A percentile compares a stretch with the other conserved stretches of the same genome.
Evolutionary conservation across 1,140 invertebrate genomes (phyloP).

Genomic region (Sitodiplosis mosellana): DNA sequence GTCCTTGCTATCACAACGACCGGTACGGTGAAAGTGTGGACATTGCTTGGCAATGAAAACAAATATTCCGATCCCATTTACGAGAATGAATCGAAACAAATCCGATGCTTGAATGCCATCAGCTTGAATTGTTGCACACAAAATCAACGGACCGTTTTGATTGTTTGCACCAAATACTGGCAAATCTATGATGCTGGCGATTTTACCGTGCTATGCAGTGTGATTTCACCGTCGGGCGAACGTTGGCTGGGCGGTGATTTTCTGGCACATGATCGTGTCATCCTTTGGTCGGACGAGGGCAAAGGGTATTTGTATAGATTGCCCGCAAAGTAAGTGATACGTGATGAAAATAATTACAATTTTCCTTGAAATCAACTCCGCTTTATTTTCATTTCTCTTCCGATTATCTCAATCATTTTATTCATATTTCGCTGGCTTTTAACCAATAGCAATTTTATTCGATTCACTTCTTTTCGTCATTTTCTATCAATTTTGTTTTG

Average conservation of each 20-base stretch:
- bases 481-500: background rate
- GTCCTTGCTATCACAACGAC: constrained; percentile 90
- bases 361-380: background rate
- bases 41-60: constrained; percentile 70
- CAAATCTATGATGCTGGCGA: constrained; percentile 82
- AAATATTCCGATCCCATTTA: constrained; percentile 74
- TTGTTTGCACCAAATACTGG: constrained; percentile 94
- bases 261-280: constrained; percentile 68
- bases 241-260: constrained; percentile 92
- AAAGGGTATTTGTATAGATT: constrained; percentile 88
- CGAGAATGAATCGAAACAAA: constrained; percentile 96
- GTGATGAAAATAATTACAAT: background rate
- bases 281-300: constrained; percentile 86
- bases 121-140: constrained; percentile 85
- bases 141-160: constrained; percentile 90
- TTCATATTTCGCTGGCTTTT: no score
- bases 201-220: constrained; percentile 83
- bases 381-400: background rate
- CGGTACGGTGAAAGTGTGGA: constrained; percentile 97
- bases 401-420: background rate
- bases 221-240: constrained; percentile 63
- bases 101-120: constrained; percentile 82
- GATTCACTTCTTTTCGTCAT: background rate
- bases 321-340: constrained; percentile 73
- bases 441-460: no score